A percentile compares a stretch with the other conserved stretches of the same genome.
phyloP scores from a whole-genome alignment of 2,888 invertebrate genomes.

The Pimpla rufipes region DNA sequence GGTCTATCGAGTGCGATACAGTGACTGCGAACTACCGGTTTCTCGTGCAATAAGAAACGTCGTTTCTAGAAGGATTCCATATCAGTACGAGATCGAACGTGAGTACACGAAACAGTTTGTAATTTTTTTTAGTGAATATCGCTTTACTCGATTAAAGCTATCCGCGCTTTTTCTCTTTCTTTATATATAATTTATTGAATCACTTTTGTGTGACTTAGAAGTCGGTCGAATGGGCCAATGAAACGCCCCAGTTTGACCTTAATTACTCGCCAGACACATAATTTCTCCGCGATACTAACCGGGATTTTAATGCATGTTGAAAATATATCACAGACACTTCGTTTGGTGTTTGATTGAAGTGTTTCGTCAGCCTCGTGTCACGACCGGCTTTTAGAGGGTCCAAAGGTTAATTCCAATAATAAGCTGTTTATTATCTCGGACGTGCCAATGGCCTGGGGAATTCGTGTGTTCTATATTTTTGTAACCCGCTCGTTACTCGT shows the following conservation, averaged over 20 bases:
- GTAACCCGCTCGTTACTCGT: background rate
- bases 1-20: conserved; percentile 33
- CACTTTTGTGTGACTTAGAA: background rate
- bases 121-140: background rate
- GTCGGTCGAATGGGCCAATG: background rate
- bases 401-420: conserved; percentile 54
- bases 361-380: conserved; percentile 32
- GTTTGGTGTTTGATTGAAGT: conserved; percentile 7
- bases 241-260: background rate
- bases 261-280: background rate
- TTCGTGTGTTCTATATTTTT: background rate
- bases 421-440: conserved; percentile 3
- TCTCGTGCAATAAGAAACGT: conserved; percentile 14
- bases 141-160: background rate
- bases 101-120: background rate
- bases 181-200: background rate
- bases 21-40: conserved; percentile 20
- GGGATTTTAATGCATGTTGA: background rate
- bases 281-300: background rate
- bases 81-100: background rate
- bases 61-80: background rate
- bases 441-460: no score
- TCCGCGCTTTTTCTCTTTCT: background rate
- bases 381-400: conserved; percentile 8
- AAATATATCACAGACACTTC: background rate